Evolutionary conservation across 2,113 vertebrate genomes (phyloP), one percentile per base, ranked within the genome.

Genomic region (Rhagologus leucostigma): DNA sequence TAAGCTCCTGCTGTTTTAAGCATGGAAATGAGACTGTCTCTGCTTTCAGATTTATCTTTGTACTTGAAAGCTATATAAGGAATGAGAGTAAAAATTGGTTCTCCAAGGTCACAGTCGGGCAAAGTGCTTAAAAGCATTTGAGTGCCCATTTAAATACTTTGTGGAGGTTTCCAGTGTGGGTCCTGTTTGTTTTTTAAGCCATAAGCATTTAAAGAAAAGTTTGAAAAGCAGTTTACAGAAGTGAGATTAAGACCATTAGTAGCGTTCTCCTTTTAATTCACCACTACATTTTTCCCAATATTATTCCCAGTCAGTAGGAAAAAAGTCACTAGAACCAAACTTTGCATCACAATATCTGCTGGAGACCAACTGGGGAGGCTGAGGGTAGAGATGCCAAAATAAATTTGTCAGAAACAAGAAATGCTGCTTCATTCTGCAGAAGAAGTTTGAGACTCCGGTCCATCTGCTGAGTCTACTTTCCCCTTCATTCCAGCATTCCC

Each of bases 281-380:
- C 23, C 9, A 3, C 24, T 69, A 7, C 8, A 5, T 82, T 29
- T 82, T 67, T 82, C 53, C 39, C 18, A 21, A 6, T 62, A 23
- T 17, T 71, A 11, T n/a, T 86, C 8, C 32, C 13, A 24, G 27
- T 75, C 29, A 22, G 21, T 13, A 81, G 47, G 19, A 84, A 33
- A 60, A 50, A 75, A 94, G 26, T 76, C 23, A 46, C 14, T 24
- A 65, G 24, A 78, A 69, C 35, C 42, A 53, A 84, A 68, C 27
- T 81, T 49, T 18, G 33, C 42, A 32, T 82, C 35, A 20, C 6
- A 2, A 0, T 67, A 18, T 19, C 27, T 53, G 35, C 69, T 81
- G 60, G 63, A 65, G 15, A 26, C 55, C 0, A 0, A 4, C 32
- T 74, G 67, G 13, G 47, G 33, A 39, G 18, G 16, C 0, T 30